Conservation (phyloP, 2,888 invertebrate species). For the Norana najaformis region DNA sequence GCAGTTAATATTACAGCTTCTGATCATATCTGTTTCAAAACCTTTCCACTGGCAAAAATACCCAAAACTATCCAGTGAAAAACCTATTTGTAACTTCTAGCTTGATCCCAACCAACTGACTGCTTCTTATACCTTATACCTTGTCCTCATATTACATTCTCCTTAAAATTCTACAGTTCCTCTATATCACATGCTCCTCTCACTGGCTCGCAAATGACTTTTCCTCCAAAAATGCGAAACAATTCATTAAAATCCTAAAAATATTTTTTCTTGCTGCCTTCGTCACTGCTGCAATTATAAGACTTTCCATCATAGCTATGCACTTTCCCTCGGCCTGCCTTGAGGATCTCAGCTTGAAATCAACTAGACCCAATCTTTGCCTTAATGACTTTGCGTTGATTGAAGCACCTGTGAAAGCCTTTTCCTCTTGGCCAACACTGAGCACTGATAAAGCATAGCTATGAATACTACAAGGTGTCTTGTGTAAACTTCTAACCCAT, state of each 20-base stretch:
- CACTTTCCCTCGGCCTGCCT: no score
- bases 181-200: neutral
- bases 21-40: neutral
- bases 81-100: neutral
- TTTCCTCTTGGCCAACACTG: neutral
- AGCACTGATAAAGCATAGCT: neutral
- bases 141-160: neutral
- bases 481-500: neutral
- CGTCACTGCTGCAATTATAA: no score
- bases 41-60: neutral
- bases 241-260: neutral
- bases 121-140: neutral
- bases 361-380: neutral
- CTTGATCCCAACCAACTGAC: neutral
- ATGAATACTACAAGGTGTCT: neutral
- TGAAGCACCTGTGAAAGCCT: no score
- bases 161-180: neutral
- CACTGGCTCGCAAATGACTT: neutral
- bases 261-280: neutral
- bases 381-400: neutral
- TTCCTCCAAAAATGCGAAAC: neutral
- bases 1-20: neutral
- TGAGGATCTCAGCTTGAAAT: neutral
- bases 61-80: neutral
- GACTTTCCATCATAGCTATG: no score